phyloP scores from a whole-genome alignment of 2,888 invertebrate genomes.

The Folsomia manolachei region DNA sequence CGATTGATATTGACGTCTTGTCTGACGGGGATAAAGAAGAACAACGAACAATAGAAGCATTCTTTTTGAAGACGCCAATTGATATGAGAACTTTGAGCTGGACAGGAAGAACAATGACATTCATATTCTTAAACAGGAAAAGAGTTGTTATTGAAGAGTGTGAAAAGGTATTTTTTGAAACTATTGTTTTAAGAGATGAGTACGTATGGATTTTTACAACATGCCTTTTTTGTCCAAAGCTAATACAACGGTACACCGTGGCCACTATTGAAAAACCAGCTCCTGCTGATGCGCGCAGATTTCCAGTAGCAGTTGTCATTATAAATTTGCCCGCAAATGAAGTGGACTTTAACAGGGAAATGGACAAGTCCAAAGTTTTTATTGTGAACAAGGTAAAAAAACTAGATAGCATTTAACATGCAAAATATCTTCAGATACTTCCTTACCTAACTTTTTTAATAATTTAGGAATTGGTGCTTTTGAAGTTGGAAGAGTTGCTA shows the following conservation, averaged over 20 bases:
- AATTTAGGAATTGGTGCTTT: constrained; percentile 12
- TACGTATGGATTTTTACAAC: not conserved
- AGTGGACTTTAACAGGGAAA: constrained; percentile 63
- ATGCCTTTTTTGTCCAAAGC: constrained; percentile 47
- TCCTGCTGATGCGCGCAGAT: constrained; percentile 52
- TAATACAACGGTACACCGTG: constrained; percentile 55
- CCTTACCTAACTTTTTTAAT: too few relatives aligned
- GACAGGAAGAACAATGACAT: constrained; percentile 52
- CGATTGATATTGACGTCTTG: constrained; percentile 24
- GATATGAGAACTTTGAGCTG: constrained; percentile 44
- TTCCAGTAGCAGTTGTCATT: constrained; percentile 57
- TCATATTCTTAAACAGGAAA: constrained; percentile 60
- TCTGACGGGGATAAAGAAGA: constrained; percentile 20
- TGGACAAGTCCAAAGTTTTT: constrained; percentile 61
- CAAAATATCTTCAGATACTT: too few relatives aligned
- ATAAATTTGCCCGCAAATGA: constrained; percentile 56
- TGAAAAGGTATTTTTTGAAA: constrained; percentile 57
- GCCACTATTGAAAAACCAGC: constrained; percentile 53
- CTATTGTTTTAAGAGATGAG: too few relatives aligned
- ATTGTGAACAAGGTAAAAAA: constrained; percentile 58
- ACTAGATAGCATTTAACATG: too few relatives aligned
- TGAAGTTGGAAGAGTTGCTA: constrained; percentile 22
- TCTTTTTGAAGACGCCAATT: constrained; percentile 42
- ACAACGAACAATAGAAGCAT: constrained; percentile 32
- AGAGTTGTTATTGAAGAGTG: constrained; percentile 59